Conservation (phyloP, 2,888 invertebrate genomes). For the Cerceris rybyensis region DNA sequence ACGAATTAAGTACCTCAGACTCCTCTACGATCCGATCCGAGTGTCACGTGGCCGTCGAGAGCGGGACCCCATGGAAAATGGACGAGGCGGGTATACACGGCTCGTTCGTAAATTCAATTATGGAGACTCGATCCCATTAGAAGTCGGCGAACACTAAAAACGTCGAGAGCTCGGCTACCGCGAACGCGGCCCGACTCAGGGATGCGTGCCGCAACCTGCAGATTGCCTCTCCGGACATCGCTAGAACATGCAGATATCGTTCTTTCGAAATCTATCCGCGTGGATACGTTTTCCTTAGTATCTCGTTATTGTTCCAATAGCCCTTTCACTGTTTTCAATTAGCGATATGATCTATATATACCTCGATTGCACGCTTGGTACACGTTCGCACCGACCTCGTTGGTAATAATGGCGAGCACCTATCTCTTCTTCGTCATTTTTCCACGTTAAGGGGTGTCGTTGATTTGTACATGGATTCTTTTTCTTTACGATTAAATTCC, state of each 20-base stretch:
- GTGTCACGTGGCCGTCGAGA: conserved; percentile 52
- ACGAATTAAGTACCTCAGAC: conserved; percentile 37
- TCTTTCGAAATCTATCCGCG: conserved; percentile 40
- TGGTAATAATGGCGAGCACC: background rate
- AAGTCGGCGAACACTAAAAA: conserved; percentile 55
- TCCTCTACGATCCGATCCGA: conserved; percentile 46
- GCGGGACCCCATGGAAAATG: conserved; percentile 45
- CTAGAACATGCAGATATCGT: conserved; percentile 51
- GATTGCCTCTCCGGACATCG: conserved; percentile 22
- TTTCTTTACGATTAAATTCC: too few relatives aligned
- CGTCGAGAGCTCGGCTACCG: conserved; percentile 17
- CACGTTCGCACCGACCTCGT: background rate
- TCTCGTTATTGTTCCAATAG: conserved; percentile 43
- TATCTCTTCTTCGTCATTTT: background rate
- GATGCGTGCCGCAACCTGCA: conserved; percentile 55
- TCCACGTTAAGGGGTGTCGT: conserved; percentile 7
- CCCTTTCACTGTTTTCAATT: conserved; percentile 50
- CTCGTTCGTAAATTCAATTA: conserved; percentile 64
- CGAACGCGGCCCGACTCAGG: conserved; percentile 30
- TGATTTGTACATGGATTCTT: background rate
- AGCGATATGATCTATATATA: conserved; percentile 34
- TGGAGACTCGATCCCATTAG: conserved; percentile 61
- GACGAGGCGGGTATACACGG: conserved; percentile 45
- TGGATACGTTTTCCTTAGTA: conserved; percentile 32
- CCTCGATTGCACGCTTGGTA: background rate